Evolutionary conservation across 2,113 vertebrate genomes (phyloP), one percentile per base, ranked within the genome.

Genomic region (Eretmochelys imbricata): DNA sequence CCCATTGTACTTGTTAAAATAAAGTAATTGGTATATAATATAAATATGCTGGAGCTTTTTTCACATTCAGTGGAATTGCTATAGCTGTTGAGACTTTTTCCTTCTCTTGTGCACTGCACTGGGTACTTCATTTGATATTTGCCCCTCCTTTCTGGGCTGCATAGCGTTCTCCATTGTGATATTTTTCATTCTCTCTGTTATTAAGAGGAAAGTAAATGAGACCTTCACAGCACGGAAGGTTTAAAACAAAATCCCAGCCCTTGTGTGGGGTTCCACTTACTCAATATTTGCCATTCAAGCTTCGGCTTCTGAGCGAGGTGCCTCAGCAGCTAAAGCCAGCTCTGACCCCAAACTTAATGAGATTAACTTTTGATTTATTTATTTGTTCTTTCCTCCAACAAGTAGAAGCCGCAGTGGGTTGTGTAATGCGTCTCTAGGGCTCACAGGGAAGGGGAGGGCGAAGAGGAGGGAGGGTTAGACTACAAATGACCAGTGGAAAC

Each of bases 61-160:
- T 1, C 9, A 50, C 22, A 31, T 46, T 35, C 59, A 0, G 0
- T 76, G 10, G 48, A 83, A 27, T 5, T 3, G 46, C 59, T 84
- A 78, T 51, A n/a, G 83, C 59, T 42, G 13, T 42, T 1, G 13
- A 79, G 38, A 24, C 3, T 6, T 85, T 19, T 38, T 35, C 6
- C 55, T 84, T 49, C 38, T 90, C 83, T 48, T 16, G 46, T 65
- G 38, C 5, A 51, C 22, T 3, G 3, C n/a, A 51, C 79, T 86
- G 48, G 65, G 69, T 55, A 3, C 22, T 14, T 72, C 55, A 4
- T 49, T n/a, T 86, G 27, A 55, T 3, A 4, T 22, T 48, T 88
- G 5, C 35, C 46, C 10, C 2, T 49, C 55, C 55, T 86, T 29
- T 46, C 89, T 13, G 0, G 3, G 46, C 65, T 90, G 92, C 19